These are phyloP conservation scores for Neosalanx taihuensis DNA, from an alignment of 2,797 vertebrate genomes.

Conservation along the genomic window DNA sequence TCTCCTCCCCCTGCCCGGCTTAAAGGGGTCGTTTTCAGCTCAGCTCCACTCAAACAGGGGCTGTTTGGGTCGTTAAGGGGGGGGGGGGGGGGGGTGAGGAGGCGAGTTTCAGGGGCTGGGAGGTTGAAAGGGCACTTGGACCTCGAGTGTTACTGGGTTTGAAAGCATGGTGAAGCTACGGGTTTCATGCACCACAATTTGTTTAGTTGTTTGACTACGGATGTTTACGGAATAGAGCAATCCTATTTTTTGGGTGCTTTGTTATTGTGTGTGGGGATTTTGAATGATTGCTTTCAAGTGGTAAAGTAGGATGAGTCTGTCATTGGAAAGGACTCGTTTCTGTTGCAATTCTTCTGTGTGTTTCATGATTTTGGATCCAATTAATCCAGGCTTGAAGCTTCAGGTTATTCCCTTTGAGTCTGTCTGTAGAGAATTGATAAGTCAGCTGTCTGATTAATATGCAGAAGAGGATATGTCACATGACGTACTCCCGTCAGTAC, in stretches of 20 bases:
- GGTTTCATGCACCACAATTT: not conserved
- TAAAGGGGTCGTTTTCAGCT: not conserved
- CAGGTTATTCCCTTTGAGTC: not conserved
- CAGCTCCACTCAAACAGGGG: not conserved
- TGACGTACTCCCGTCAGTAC: too few relatives aligned
- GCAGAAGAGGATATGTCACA: not conserved
- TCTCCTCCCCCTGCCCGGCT: not conserved
- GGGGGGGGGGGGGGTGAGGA: not conserved
- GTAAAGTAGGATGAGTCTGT: too few relatives aligned
- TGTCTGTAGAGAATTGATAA: not conserved
- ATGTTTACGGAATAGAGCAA: not conserved
- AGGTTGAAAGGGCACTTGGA: not conserved
- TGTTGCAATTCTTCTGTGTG: not conserved
- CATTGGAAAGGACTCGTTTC: not conserved
- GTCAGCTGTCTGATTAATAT: not conserved
- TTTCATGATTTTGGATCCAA: not conserved
- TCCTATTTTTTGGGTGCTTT: not conserved
- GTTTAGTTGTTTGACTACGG: not conserved
- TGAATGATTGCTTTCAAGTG: not conserved
- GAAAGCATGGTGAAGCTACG: not conserved
- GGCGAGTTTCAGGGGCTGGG: too few relatives aligned
- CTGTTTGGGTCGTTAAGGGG: not conserved
- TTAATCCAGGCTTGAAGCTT: not conserved
- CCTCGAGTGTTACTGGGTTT: not conserved
- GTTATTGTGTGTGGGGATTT: not conserved